These are phyloP conservation scores for Hydroisotoma schaefferi DNA, from an alignment of 2,888 invertebrate species.

Conservation along the genomic window DNA sequence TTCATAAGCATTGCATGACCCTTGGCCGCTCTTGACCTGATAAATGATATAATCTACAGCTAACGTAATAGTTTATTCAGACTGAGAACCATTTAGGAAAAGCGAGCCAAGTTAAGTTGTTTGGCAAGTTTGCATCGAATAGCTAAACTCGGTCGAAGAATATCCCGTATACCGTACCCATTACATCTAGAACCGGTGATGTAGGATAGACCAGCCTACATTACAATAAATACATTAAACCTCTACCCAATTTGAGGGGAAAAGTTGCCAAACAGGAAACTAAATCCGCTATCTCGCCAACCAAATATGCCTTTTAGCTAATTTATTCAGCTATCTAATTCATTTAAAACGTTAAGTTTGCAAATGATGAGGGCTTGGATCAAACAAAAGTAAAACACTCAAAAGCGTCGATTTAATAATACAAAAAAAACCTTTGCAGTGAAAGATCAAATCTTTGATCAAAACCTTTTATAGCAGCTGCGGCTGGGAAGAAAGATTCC, in stretches of 20 bases:
- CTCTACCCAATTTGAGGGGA: slow-evolving; percentile 35
- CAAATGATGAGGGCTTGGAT: too few relatives aligned
- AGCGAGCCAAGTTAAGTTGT: slow-evolving; percentile 27
- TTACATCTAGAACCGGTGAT: slow-evolving; percentile 11
- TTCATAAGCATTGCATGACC: too few relatives aligned
- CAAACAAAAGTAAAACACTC: too few relatives aligned
- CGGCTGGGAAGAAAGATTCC: too few relatives aligned
- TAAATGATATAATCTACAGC: slow-evolving; percentile 40
- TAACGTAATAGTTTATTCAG: slow-evolving; percentile 4
- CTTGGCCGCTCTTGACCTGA: slow-evolving; percentile 48
- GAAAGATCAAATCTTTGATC: too few relatives aligned
- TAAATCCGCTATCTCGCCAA: slow-evolving; percentile 43
- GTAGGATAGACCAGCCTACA: slow-evolving; percentile 5
- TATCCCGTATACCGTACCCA: slow-evolving; percentile 6
- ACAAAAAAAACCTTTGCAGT: too few relatives aligned
- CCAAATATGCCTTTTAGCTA: slow-evolving; percentile 10
- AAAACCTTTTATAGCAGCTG: too few relatives aligned
- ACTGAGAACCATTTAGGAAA: background rate
- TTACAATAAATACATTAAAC: slow-evolving; percentile 7
- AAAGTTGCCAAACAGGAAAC: slow-evolving; percentile 48
- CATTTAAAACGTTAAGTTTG: too few relatives aligned
- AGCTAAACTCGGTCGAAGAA: background rate
- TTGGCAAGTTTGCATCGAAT: slow-evolving; percentile 31
- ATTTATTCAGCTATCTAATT: slow-evolving; percentile 7
- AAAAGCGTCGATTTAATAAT: too few relatives aligned